Evolutionary conservation across 2,797 vertebrate genomes (phyloP), one percentile per base, ranked within the genome.

Genomic region (Anisognathus igniventris): DNA sequence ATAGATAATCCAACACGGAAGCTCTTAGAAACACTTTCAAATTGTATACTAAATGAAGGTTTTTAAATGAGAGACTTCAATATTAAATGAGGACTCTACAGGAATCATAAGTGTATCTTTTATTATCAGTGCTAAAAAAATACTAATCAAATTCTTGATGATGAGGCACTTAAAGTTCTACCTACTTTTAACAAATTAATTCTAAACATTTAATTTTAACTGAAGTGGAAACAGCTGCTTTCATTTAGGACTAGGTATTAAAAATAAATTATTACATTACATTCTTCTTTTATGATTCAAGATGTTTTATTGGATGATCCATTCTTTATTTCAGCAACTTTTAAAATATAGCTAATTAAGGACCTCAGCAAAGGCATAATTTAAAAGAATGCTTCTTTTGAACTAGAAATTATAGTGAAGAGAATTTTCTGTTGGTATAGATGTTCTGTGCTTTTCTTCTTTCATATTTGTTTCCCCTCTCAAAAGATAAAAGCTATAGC

Each of bases 191-290:
- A 65, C 13, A 81, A 82, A 85, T 78, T 93, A 78, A 78, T 91
- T 93, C 48, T 48, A 77, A 92, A 84, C 31, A 58, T 92, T 87
- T 90, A 83, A 87, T 86, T 94, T 88, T 86, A 90, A 82, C 64
- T 82, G 68, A 92, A 84, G 80, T 84, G 77, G 74, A 92, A 95
- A 66, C 66, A 92, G 72, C 79, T 81, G 47, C 12, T 86, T 84
- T 84, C 27, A 65, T 92, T 88, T 84, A 81, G 45, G 37, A 48
- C 6, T 45, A 48, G 28, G 21, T 40, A 67, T 83, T 74, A 90
- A 79, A 84, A 76, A 70, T 66, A 92, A 86, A 81, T 88, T 73
- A 76, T 66, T 54, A 28, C 24, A 28, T 82, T 64, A n/a, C 17
- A 28, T 79, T 67, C 19, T 75, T 9, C 4, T 82, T 64, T 73